Percentiles rank a stretch among this genome's conserved stretches.
Evolutionary conservation across 2,113 vertebrate genomes (phyloP).

Genomic region (Cebidichthys violaceus): DNA sequence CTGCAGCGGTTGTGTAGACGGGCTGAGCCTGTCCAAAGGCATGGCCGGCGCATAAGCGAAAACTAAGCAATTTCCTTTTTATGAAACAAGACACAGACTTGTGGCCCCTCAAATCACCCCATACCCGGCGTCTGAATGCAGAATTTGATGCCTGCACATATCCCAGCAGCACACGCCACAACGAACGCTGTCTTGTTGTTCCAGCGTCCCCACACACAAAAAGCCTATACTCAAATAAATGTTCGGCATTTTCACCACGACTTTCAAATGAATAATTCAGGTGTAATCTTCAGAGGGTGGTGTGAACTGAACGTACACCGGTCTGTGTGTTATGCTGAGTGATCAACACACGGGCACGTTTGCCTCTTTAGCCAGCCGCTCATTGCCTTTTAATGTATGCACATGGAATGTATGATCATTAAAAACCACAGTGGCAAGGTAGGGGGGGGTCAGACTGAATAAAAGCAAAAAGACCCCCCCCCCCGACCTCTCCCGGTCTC

Average conservation of each 20-base stretch:
- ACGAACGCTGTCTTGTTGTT: conserved; percentile 52
- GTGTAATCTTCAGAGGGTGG: conserved; percentile 52
- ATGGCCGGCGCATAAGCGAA: conserved; percentile 39
- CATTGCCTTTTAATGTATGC: conserved; percentile 70
- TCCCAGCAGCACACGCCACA: conserved; percentile 9
- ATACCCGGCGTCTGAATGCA: conserved; percentile 47
- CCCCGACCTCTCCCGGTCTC: conserved; percentile 10
- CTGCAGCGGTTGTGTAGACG: conserved; percentile 34
- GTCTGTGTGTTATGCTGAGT: conserved; percentile 36
- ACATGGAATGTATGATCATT: conserved; percentile 63
- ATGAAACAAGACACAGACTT: conserved; percentile 60
- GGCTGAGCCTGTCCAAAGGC: conserved; percentile 29
- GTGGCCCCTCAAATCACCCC: conserved; percentile 46
- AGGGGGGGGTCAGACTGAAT: conserved; percentile 31
- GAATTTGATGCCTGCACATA: conserved; percentile 32
- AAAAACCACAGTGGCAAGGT: conserved; percentile 39
- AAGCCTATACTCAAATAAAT: conserved; percentile 62
- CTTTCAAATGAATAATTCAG: conserved; percentile 77
- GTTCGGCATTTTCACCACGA: conserved; percentile 73
- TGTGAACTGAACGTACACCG: conserved; percentile 57
- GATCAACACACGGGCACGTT: conserved; percentile 51
- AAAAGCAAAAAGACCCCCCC: conserved; percentile 50
- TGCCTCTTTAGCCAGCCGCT: conserved; percentile 43
- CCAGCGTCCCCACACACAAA: conserved; percentile 22
- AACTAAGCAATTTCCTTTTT: conserved; percentile 64